Evolutionary conservation across 2,113 vertebrate species (phyloP).

Genomic region (Kryptolebias marmoratus): DNA sequence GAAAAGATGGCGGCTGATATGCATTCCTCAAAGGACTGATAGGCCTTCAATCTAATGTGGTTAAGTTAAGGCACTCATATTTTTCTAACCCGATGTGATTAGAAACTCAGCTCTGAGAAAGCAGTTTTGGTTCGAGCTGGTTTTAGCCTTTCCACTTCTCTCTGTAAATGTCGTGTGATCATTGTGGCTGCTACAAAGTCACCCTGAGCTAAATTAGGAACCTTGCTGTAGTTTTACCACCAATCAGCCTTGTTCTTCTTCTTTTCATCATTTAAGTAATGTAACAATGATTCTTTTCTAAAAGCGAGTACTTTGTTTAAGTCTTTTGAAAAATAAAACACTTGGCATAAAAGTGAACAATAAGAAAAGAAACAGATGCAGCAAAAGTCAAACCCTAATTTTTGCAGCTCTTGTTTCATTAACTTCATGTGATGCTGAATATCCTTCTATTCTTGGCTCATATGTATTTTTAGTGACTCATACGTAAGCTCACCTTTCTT

Average conservation of each 20-base stretch:
- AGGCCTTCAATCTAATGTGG: too few species aligned
- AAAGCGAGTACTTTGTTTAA: too few species aligned
- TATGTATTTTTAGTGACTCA: slow-evolving; percentile 22
- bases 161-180: slow-evolving; percentile 4
- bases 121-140: neutral
- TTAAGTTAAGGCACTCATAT: too few species aligned
- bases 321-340: neutral
- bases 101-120: neutral
- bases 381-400: neutral
- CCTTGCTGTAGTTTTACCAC: neutral
- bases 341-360: neutral
- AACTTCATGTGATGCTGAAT: neutral
- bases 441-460: slow-evolving; percentile 24
- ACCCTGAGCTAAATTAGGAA: neutral
- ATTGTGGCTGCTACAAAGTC: neutral
- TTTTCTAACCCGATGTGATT: neutral
- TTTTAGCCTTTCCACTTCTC: slow-evolving; percentile 4
- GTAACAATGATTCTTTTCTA: too few species aligned
- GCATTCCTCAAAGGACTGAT: too few species aligned
- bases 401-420: neutral
- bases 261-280: too few species aligned
- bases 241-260: neutral
- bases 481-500: slow-evolving; percentile 42
- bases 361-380: neutral
- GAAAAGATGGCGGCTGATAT: too few species aligned